Evolutionary conservation across 1,140 invertebrate genomes (phyloP), one percentile per base, ranked within the genome.

Genomic region (Drosophila parabipectinata): DNA sequence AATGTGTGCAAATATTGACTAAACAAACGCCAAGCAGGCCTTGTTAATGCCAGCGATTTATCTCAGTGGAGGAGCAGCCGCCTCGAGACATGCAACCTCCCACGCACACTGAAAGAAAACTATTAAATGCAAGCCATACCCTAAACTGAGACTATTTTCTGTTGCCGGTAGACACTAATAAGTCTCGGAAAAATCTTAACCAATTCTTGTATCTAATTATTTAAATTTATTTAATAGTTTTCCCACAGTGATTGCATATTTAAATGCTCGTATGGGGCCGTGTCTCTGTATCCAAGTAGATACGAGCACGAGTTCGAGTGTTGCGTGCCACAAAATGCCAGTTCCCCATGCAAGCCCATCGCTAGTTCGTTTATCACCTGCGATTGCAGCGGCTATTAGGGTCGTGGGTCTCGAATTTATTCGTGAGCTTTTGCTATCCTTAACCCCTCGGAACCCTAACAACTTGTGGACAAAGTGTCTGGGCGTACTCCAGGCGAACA

Each of bases 1-100:
- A n/a, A n/a, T n/a, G n/a, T n/a, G n/a, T 59, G 47, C 57, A 87
- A 88, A 88, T 87, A 87, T 87, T 87, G 82, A 87, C 82, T 73
- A 87, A 87, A 87, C 82, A 87, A 87, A 76, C 71, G 57, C 45
- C 77, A 69, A 48, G 18, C 52, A 68, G 64, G 71, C 74, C 68
- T 44, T 69, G 41, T 54, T 78, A 75, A 72, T 87, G 63, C 82
- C 37, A 47, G 54, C 73, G 54, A 74, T 78, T 87, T 81, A 85
- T 85, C 82, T 77, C 71, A 77, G 69, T 84, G 61, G 56, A 77
- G 51, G 58, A 52, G 71, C 48, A 41, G 39, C 9, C 37, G 52
- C 56, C 62, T 9, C 1, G 2, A 53, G 37, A 32, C 32, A 64
- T 55, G 30, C 41, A 59, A 48, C 12, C 54, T 44, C n/a, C 30